These are phyloP conservation scores for Drosophila oshimai DNA, from an alignment of 1,140 invertebrate species.

Conservation along the genomic window DNA sequence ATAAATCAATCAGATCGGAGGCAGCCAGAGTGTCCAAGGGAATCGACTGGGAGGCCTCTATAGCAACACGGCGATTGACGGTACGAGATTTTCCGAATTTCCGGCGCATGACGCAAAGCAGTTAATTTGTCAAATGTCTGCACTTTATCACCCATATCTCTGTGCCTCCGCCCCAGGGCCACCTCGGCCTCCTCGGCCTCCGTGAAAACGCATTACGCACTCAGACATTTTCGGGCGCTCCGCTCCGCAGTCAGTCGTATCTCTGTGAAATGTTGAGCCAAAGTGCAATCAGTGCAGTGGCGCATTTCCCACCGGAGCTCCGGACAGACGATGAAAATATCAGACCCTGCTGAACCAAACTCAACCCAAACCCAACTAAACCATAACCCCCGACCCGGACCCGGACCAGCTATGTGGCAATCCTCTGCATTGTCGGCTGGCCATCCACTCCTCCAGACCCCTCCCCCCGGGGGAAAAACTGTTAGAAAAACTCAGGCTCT, in stretches of 20 bases:
- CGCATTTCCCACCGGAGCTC: conserved; percentile 71
- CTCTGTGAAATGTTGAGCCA: conserved; percentile 77
- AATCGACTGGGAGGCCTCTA: background rate
- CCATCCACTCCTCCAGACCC: background rate
- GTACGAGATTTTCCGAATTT: conserved; percentile 65
- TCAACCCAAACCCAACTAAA: background rate
- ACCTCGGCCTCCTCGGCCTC: conserved; percentile 1
- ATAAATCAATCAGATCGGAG: conserved; percentile 49
- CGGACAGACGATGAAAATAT: conserved; percentile 49
- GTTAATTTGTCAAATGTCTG: conserved; percentile 82
- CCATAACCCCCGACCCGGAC: background rate
- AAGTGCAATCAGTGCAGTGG: conserved; percentile 78
- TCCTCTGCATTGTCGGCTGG: conserved; percentile 66
- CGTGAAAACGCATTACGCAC: conserved; percentile 76
- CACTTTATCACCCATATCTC: conserved; percentile 80
- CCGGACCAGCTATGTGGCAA: conserved; percentile 34
- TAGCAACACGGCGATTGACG: conserved; percentile 46
- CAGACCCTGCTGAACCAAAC: conserved; percentile 1
- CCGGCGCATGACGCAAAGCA: conserved; percentile 74
- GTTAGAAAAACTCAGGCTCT: conserved; percentile 60
- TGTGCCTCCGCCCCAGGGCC: background rate
- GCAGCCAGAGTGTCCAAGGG: background rate
- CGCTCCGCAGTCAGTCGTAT: conserved; percentile 3
- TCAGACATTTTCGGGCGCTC: conserved; percentile 63
- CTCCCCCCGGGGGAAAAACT: conserved; percentile 16